These are phyloP conservation scores for Camponotus pennsylvanicus DNA, from an alignment of 1,140 invertebrate genomes.

Conservation along the genomic window DNA sequence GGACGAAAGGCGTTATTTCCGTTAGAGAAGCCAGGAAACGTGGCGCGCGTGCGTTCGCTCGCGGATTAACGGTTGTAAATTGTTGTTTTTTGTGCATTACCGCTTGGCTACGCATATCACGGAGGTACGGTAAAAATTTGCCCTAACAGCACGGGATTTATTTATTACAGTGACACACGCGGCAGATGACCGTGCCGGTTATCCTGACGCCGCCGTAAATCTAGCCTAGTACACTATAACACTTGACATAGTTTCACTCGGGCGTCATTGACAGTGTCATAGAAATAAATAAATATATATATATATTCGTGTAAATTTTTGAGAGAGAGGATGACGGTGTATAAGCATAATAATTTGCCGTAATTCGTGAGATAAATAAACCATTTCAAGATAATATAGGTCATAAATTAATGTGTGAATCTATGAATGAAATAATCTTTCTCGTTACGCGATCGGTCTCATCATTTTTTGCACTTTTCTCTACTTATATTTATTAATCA, in stretches of 20 bases:
- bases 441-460: not conserved
- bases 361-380: constrained; percentile 51
- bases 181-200: constrained; percentile 43
- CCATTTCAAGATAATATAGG: constrained; percentile 10
- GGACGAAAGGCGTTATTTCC: constrained; percentile 22
- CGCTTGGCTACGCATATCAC: constrained; percentile 10
- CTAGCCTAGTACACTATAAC: constrained; percentile 38
- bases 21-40: not conserved
- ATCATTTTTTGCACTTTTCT: not conserved
- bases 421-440: constrained; percentile 33
- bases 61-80: constrained; percentile 69
- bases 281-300: no score
- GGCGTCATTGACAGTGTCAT: not conserved
- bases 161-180: constrained; percentile 61
- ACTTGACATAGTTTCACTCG: constrained; percentile 59
- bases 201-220: constrained; percentile 69
- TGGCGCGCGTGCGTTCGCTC: constrained; percentile 14
- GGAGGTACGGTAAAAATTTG: constrained; percentile 34
- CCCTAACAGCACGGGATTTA: constrained; percentile 55
- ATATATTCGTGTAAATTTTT: not conserved
- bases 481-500: constrained; percentile 28
- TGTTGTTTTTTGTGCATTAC: constrained; percentile 36
- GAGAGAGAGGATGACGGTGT: not conserved
- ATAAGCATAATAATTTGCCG: constrained; percentile 46
- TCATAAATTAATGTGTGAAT: constrained; percentile 41